phyloP scores from a whole-genome alignment of 1,140 invertebrate genomes.

The Anadara kagoshimensis region DNA sequence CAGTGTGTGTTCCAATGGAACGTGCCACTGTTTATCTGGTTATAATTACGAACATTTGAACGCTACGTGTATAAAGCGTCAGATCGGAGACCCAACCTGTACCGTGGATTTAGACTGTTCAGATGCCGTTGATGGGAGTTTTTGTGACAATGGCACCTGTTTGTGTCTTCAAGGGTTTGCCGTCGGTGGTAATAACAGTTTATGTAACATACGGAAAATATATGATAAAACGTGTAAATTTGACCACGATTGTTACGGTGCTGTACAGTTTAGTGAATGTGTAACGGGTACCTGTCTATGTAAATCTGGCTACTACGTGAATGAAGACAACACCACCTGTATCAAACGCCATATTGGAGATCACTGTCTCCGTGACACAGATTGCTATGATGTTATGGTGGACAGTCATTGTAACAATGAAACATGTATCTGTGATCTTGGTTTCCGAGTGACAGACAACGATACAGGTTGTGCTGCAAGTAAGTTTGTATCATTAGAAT shows the following conservation, averaged over 20 bases:
- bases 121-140: neutral
- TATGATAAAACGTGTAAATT: conserved; percentile 1
- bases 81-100: neutral
- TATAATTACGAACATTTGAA: neutral
- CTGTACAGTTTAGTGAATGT: conserved; percentile 6
- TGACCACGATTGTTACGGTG: conserved; percentile 4
- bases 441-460: conserved; percentile 1
- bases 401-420: neutral
- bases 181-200: neutral
- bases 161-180: neutral
- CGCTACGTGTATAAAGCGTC: neutral
- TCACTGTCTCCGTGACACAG: neutral
- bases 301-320: neutral
- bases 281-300: neutral
- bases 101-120: conserved; percentile 6
- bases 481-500: neutral
- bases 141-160: conserved; percentile 13
- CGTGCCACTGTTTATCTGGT: conserved; percentile 8
- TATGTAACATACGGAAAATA: neutral
- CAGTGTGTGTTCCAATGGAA: conserved; percentile 4
- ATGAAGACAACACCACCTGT: conserved; percentile 5
- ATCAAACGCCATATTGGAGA: neutral
- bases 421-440: conserved; percentile 1
- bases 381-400: conserved; percentile 5
- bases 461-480: conserved; percentile 1